Conservation (phyloP, 1,140 invertebrate species). For the Lordiphosa collinella region DNA sequence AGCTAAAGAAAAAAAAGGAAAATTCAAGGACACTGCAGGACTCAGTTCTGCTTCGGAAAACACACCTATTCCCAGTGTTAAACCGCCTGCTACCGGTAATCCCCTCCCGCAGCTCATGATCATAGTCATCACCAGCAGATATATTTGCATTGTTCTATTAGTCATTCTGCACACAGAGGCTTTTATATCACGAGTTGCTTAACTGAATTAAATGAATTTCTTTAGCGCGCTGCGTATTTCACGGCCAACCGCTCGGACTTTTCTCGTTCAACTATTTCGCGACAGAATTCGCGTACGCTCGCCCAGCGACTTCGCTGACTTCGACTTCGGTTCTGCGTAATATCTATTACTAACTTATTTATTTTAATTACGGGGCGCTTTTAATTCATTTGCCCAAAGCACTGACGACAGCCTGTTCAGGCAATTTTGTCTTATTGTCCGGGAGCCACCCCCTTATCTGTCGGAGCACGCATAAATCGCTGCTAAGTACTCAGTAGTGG, state of each 20-base stretch:
- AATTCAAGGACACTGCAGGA: no score
- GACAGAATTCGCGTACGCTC: conserved; percentile 26
- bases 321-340: conserved; percentile 48
- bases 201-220: conserved; percentile 3
- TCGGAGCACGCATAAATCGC: conserved; percentile 32
- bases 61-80: not conserved
- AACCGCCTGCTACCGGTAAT: not conserved
- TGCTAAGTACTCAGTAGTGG: conserved; percentile 19
- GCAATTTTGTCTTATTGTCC: conserved; percentile 48
- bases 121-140: not conserved
- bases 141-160: conserved; percentile 17
- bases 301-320: conserved; percentile 6
- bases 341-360: conserved; percentile 74
- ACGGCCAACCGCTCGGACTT: conserved; percentile 60
- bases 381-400: conserved; percentile 53
- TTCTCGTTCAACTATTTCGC: conserved; percentile 51
- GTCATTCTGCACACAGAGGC: conserved; percentile 10
- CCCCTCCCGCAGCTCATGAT: conserved; percentile 13
- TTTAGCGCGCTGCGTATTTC: conserved; percentile 26
- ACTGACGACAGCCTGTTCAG: conserved; percentile 64
- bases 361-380: conserved; percentile 70
- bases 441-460: conserved; percentile 30
- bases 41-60: no score
- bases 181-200: conserved; percentile 21
- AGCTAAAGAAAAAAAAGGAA: conserved; percentile 14